phyloP scores from a whole-genome alignment of 2,888 invertebrate genomes.

The Desoria tigrina region DNA sequence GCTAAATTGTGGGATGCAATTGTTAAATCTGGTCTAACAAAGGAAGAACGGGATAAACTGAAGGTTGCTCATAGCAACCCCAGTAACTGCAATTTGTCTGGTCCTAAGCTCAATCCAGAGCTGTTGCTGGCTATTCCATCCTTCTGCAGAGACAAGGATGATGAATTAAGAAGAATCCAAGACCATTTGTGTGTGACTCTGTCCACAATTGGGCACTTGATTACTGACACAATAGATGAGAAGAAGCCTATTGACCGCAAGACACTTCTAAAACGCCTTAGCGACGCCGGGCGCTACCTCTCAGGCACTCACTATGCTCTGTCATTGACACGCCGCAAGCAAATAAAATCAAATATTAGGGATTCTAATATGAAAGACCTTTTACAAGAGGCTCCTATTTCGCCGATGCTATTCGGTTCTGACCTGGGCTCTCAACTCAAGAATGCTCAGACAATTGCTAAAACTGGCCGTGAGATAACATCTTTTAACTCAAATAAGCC shows the following conservation, averaged over 20 bases:
- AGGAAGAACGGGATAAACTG: slow-evolving; percentile 9
- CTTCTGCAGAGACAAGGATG: not conserved
- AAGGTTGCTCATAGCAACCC: not conserved
- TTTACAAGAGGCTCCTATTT: not conserved
- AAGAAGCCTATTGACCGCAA: not conserved
- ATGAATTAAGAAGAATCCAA: not conserved
- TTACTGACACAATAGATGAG: not conserved
- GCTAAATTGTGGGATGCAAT: not conserved
- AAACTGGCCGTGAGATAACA: slow-evolving; percentile 9
- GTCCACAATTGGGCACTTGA: not conserved
- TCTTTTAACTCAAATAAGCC: too few relatives aligned
- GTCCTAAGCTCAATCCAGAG: slow-evolving; percentile 14
- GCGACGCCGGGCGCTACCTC: slow-evolving; percentile 14
- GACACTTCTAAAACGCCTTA: not conserved
- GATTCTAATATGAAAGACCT: not conserved
- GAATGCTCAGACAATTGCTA: not conserved
- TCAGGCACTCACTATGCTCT: slow-evolving; percentile 11
- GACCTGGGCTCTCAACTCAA: slow-evolving; percentile 1
- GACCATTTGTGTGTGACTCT: not conserved
- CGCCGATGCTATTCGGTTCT: slow-evolving; percentile 7
- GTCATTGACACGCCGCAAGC: slow-evolving; percentile 2
- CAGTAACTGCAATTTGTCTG: not conserved
- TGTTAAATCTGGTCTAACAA: not conserved
- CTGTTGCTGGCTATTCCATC: not conserved
- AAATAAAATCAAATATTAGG: not conserved